Conservation (phyloP, 2,113 vertebrate genomes). For the Petrocephalus zakoni region DNA sequence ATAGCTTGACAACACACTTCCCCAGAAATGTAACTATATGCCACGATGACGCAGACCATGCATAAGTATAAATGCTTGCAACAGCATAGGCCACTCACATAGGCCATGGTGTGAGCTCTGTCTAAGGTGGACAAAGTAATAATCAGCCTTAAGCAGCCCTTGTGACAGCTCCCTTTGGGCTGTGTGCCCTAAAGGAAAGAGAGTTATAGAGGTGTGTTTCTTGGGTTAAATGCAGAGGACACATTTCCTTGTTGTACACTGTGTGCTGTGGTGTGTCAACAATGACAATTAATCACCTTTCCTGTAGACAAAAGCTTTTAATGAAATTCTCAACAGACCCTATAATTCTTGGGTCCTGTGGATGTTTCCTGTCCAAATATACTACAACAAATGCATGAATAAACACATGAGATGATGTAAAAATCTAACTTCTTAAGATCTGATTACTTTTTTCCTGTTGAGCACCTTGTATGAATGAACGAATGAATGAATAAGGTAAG, state of each 20-base stretch:
- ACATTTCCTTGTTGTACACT: too few relatives aligned
- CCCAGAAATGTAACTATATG: neutral
- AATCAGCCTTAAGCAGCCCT: neutral
- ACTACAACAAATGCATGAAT: neutral
- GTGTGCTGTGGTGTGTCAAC: too few relatives aligned
- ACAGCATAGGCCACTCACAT: neutral
- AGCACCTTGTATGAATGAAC: neutral
- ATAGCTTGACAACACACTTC: neutral
- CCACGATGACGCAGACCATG: neutral
- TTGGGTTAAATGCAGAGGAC: neutral
- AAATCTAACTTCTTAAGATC: neutral
- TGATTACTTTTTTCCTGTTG: neutral
- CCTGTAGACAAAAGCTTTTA: neutral
- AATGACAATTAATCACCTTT: too few relatives aligned
- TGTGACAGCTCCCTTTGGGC: neutral
- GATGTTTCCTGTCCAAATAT: neutral
- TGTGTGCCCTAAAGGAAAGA: neutral
- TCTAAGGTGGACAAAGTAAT: neutral
- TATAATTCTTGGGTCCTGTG: neutral
- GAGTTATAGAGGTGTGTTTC: neutral
- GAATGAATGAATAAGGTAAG: neutral
- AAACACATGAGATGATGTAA: neutral
- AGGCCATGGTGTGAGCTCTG: neutral
- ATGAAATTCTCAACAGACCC: neutral
- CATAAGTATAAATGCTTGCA: neutral